A percentile compares a stretch with the other conserved stretches of the same genome.
Evolutionary conservation across 2,797 vertebrate genomes (phyloP).

Genomic region (Acropternis orthonyx): DNA sequence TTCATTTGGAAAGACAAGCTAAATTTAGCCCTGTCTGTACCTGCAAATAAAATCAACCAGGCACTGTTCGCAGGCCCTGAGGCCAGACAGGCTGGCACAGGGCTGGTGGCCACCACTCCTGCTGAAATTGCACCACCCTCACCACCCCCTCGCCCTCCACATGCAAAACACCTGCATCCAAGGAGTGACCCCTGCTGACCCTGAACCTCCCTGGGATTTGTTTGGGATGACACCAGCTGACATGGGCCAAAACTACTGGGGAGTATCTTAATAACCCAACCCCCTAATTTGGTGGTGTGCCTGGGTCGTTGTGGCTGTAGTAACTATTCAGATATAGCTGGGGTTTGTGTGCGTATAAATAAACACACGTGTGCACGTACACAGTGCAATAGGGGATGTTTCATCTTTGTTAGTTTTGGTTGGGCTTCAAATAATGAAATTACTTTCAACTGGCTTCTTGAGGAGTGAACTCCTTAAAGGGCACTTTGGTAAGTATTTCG

Average conservation of each 20-base stretch:
- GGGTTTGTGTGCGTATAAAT: background rate
- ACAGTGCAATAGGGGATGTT: background rate
- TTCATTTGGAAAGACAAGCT: background rate
- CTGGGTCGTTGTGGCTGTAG: background rate
- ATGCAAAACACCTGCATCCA: background rate
- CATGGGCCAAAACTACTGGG: background rate
- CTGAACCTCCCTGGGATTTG: background rate
- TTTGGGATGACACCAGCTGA: background rate
- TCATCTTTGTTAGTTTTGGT: background rate
- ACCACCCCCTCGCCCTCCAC: too few species aligned
- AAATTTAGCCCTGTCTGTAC: background rate
- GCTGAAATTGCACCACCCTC: background rate
- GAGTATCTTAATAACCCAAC: background rate
- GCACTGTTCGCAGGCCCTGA: background rate
- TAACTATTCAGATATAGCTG: background rate
- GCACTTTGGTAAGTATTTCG: background rate
- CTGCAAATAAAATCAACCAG: background rate
- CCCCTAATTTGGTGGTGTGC: accelerated
- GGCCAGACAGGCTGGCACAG: background rate
- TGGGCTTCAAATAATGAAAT: background rate
- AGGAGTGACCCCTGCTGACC: background rate
- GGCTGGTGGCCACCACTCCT: background rate
- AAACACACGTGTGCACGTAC: accelerated
- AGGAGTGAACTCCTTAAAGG: background rate
- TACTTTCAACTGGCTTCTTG: background rate